A percentile compares a stretch with the other conserved stretches of the same genome.
Evolutionary conservation across 1,140 invertebrate species (phyloP).

Genomic region (Chionoecetes opilio): DNA sequence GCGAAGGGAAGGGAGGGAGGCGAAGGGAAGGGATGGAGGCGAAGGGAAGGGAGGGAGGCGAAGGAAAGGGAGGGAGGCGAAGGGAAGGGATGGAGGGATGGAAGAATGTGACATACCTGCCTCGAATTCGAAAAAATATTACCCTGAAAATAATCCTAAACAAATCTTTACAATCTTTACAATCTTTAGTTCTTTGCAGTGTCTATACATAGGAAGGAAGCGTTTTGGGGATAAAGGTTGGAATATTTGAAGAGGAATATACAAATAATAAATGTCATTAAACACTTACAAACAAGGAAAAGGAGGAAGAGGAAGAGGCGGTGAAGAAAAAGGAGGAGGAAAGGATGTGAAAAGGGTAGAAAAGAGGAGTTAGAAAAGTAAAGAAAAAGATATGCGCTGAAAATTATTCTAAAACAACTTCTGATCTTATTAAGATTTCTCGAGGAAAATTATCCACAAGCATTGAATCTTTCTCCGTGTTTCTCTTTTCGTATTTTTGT

Average conservation of each 20-base stretch:
- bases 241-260: slow-evolving; percentile 4
- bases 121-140: not conserved
- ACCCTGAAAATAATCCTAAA: not conserved
- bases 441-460: too few species aligned
- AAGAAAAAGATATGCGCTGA: too few species aligned
- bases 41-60: not conserved
- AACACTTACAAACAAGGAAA: not conserved
- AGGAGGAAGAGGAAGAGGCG: not conserved
- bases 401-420: too few species aligned
- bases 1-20: not conserved
- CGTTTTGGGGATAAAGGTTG: not conserved
- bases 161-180: too few species aligned
- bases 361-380: too few species aligned
- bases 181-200: not conserved
- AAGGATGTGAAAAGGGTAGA: too few species aligned
- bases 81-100: not conserved
- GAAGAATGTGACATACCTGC: not conserved
- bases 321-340: not conserved
- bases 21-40: not conserved
- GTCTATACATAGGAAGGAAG: slow-evolving; percentile 7
- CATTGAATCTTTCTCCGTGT: too few species aligned
- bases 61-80: not conserved
- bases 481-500: too few species aligned
- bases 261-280: slow-evolving; percentile 2
- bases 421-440: too few species aligned